Conservation (phyloP, 2,888 invertebrate genomes). For the Pristionchus maxplancki region DNA sequence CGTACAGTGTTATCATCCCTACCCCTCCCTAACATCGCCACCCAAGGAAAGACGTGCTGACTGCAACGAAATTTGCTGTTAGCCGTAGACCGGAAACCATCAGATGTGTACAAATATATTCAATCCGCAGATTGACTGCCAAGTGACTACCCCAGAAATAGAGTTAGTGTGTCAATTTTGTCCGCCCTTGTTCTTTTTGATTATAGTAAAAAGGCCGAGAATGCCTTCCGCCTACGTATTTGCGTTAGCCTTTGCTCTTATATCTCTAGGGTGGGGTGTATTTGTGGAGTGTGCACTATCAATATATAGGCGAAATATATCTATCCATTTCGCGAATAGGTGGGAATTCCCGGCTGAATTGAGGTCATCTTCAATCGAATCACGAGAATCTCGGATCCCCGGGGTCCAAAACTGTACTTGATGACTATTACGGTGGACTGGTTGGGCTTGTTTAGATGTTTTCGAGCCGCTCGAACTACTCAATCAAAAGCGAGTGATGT, state of each 20-base stretch:
- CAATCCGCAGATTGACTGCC: neutral
- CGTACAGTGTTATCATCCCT: neutral
- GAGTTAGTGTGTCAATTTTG: no score
- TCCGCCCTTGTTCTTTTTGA: neutral
- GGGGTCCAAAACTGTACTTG: neutral
- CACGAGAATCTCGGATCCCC: no score
- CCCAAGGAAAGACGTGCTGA: neutral
- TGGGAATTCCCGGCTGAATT: neutral
- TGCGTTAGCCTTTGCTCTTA: neutral
- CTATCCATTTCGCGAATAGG: neutral
- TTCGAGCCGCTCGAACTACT: conserved; percentile 7
- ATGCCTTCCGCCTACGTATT: conserved; percentile 2
- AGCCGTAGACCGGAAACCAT: neutral
- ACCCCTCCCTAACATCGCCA: neutral
- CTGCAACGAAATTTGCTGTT: neutral
- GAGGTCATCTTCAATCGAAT: no score
- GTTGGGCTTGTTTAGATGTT: conserved; percentile 22
- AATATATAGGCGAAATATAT: neutral
- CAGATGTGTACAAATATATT: neutral
- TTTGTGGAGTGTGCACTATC: neutral
- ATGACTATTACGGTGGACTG: conserved; percentile 14
- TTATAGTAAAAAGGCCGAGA: neutral
- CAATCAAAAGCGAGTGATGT: conserved; percentile 8
- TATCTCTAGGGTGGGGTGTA: neutral
- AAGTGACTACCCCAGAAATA: neutral